Evolutionary conservation across 2,113 vertebrate genomes (phyloP), one percentile per base, ranked within the genome.

Genomic region (Centrocercus urophasianus): DNA sequence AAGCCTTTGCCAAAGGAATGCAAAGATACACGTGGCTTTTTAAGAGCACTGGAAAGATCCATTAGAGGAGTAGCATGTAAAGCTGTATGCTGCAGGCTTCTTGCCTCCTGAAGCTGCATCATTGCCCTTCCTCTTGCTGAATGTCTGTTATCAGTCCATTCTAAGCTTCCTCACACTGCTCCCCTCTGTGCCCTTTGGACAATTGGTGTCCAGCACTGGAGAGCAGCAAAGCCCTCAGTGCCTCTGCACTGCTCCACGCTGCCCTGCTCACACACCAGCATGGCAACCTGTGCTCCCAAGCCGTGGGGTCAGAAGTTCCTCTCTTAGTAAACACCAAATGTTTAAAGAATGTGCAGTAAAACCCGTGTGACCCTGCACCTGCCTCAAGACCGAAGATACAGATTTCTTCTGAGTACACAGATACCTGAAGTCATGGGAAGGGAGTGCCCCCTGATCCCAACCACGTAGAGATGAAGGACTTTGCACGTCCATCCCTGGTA

Each of bases 291-390:
- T 0, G 1, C 43, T 54, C 57, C 28, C 0, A 0, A 45, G 52
- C 34, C 1, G 0, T 25, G 45, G 18, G 30, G 5, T 59, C 61
- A 66, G 57, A 30, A 2, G 0, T 66, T 86, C 34, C 30, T 73
- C 48, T 76, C 69, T 70, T 38, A 25, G 32, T 76, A 74, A 81
- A 81, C 3, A 1, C 2, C 38, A 47, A 19, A 32, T 19, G 61
- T 85, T 64, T 42, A 45, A 89, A 85, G 66, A 91, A 75, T 75
- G 56, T 67, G 45, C 59, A 69, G 54, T 85, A 91, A 88, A 88
- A 88, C 30, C 54, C 45, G 4, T 47, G 16, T 73, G 60, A 73
- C 47, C 47, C 47, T 45, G 28, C 22, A 48, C 11, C n/a, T 61
- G 40, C 77, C 69, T 66, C 1, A 1, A 7, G 60, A 56, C 36